Base-by-base conservation (phyloP, 2,113 vertebrate species). In the Tupaia chinensis region DNA sequence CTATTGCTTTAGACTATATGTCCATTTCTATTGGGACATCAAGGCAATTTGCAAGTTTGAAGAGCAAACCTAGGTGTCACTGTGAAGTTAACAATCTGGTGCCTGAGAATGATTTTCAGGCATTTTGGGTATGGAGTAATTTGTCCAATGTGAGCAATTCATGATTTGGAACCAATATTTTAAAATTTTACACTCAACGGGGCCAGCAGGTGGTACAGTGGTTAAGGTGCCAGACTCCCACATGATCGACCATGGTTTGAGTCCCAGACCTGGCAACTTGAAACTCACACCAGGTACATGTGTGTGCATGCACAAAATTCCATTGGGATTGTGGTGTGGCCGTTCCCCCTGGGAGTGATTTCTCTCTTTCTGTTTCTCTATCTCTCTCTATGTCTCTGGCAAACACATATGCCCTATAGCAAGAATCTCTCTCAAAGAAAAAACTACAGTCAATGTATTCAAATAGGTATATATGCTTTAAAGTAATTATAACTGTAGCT, bases 1-100 rank as follows among this genome's bases (percentile, higher is more conserved):
- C 12, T 60, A 63, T 86, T 91, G 32, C 93, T 94, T 96, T 90
- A 74, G 76, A 89, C 19, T 73, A 63, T 70, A 29, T 93, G 96
- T 95, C 16, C 15, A 22, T 87, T 95, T 29, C 32, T 83, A 53
- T 76, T 87, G 86, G 74, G 20, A 88, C 69, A 74, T 32, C 20
- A 58, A 11, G 23, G n/a, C 56, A 88, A 96, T 29, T 61, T 61
- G 69, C 12, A 91, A 68, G 56, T 54, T 85, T 94, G 20, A 85
- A 69, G n/a, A 93, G n/a, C 79, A 93, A 94, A 78, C 3, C 23
- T 63, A 70, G 58, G 32, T 11, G 1, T n/a, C 25, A 32, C 54
- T 22, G 44, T 60, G 79, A 89, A 85, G 34, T 66, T 92, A 89
- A 60, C 16, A 53, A 44, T 44, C 12, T 63, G 12, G 79, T 90